Conservation (phyloP, 1,140 invertebrate genomes). For the Steinernema feltiae region DNA sequence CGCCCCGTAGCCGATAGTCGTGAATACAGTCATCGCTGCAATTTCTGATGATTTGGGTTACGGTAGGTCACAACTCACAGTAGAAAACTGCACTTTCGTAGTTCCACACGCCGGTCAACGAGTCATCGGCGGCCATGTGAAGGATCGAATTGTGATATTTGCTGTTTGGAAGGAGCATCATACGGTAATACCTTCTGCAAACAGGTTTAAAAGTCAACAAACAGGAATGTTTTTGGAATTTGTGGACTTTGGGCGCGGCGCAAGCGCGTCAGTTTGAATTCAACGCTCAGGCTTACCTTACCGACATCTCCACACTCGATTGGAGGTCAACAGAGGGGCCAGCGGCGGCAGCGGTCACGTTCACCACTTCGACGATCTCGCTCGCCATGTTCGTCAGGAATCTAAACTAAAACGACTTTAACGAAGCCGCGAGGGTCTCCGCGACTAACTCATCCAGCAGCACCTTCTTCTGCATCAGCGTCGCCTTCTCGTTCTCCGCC, state of each 20-base stretch:
- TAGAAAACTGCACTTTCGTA: slow-evolving; percentile 17
- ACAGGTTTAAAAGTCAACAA: neutral
- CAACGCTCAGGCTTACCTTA: too few species aligned
- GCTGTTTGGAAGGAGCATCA: neutral
- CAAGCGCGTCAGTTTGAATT: neutral
- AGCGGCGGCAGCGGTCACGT: too few species aligned
- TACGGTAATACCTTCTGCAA: neutral
- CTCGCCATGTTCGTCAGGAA: neutral
- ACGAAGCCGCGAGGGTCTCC: neutral
- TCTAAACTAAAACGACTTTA: neutral
- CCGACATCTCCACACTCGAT: too few species aligned
- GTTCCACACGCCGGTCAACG: neutral
- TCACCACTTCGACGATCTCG: neutral
- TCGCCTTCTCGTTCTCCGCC: neutral
- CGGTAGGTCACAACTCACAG: neutral
- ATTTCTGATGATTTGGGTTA: neutral
- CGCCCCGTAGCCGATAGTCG: slow-evolving; percentile 73
- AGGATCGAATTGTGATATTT: neutral
- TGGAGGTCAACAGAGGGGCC: too few species aligned
- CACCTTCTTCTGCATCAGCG: neutral
- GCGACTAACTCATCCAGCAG: neutral
- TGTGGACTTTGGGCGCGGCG: neutral
- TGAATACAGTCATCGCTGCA: slow-evolving; percentile 3
- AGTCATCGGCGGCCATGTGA: too few species aligned
- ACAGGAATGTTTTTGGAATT: too few species aligned